Evolutionary conservation across 2,113 vertebrate species (phyloP), one percentile per base, ranked within the genome.

Genomic region (Poicephalus meyeri): DNA sequence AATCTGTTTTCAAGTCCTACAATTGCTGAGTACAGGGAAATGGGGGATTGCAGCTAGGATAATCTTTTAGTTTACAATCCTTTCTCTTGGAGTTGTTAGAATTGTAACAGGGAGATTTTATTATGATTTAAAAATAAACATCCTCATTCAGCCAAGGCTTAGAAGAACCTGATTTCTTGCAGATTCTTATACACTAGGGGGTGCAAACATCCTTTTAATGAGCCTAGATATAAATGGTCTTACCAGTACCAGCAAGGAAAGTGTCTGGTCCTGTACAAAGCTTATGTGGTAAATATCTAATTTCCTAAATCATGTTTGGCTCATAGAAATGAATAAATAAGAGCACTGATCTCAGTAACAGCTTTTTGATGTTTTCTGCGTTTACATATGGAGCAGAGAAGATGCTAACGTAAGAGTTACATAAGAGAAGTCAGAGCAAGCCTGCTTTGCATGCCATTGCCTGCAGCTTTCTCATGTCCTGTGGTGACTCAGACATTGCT

Each of bases 181-280:
- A 78, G 92, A 76, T 88, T 74, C 72, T 79, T 89, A 87, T 78
- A 78, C 97, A 91, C 97, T 91, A 98, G 97, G 78, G 97, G 97
- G 97, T 90, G 97, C 97, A 49, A 91, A 95, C 85, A 74, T 87
- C 95, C 96, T 94, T 94, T 77, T 42, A 86, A 91, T 94, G 79
- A 93, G 56, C 20, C 46, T 71, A 66, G 74, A 88, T 82, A 31
- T 19, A 71, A 79, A 81, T 28, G 13, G 28, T 39, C n/a, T 80
- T 70, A 2, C 41, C n/a, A 9, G 70, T 6, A 26, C 11, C 24
- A 41, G 71, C 37, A 26, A 37, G 28, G 26, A n/a, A 82, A 63
- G 55, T n/a, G 60, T 35, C 25, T 66, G 63, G 28, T 80, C n/a
- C 35, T 28, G 50, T 50, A 31, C 53, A 35, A 65, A 85, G 46